These are phyloP conservation scores for Xiphydria camelus DNA, from an alignment of 2,888 invertebrate genomes.

Conservation along the genomic window DNA sequence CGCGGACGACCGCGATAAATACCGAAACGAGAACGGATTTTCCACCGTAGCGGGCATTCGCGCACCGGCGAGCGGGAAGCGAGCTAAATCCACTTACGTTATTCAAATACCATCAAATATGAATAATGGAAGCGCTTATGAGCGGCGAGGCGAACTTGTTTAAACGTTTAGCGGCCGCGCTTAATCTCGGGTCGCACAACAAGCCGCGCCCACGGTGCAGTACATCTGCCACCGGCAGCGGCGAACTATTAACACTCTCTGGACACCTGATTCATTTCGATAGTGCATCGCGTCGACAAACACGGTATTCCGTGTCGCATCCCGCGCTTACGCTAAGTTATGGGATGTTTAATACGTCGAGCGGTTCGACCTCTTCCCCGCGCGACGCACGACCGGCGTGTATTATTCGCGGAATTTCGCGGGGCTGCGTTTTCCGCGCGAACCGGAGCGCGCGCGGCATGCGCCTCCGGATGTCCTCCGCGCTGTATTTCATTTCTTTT, in stretches of 20 bases:
- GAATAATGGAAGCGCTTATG: conserved; percentile 21
- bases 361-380: not conserved
- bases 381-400: too few relatives aligned
- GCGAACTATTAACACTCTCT: too few relatives aligned
- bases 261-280: conserved; percentile 23
- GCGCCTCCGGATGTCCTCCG: too few relatives aligned
- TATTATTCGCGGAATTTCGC: too few relatives aligned
- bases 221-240: too few relatives aligned
- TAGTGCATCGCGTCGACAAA: conserved; percentile 23
- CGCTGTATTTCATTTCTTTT: too few relatives aligned
- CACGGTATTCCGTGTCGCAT: conserved; percentile 23
- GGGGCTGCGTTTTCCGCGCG: too few relatives aligned
- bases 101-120: conserved; percentile 20
- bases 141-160: conserved; percentile 4
- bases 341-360: not conserved
- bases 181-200: conserved; percentile 1
- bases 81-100: conserved; percentile 25
- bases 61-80: not conserved
- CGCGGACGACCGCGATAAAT: too few relatives aligned
- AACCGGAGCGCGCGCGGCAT: too few relatives aligned
- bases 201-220: too few relatives aligned
- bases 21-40: too few relatives aligned
- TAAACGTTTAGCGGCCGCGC: not conserved
- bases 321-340: conserved; percentile 8
- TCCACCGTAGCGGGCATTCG: too few relatives aligned